These are phyloP conservation scores for Psix sp. DNA, from an alignment of 1,140 invertebrate species.

Conservation along the genomic window DNA sequence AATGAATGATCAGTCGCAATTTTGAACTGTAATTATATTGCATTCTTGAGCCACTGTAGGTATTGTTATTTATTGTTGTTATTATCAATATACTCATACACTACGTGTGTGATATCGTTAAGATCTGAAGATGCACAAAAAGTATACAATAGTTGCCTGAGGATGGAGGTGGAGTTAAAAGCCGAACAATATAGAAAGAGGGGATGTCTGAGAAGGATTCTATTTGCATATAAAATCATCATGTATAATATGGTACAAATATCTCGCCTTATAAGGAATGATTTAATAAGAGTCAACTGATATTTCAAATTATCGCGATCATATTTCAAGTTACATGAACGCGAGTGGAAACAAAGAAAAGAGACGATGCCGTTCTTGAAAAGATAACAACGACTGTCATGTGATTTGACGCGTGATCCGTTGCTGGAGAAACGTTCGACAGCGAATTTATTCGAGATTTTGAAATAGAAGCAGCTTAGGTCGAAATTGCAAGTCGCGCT, in stretches of 20 bases:
- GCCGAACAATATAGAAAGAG: slow-evolving; percentile 59
- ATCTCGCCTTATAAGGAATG: slow-evolving; percentile 48
- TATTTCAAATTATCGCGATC: not conserved
- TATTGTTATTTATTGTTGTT: slow-evolving; percentile 53
- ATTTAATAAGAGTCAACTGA: slow-evolving; percentile 13
- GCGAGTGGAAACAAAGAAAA: not conserved
- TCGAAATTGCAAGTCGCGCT: slow-evolving; percentile 23
- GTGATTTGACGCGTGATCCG: not conserved
- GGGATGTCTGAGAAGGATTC: slow-evolving; percentile 57
- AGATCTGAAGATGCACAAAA: slow-evolving; percentile 45
- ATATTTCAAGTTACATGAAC: slow-evolving; percentile 10
- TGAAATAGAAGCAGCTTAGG: slow-evolving; percentile 21
- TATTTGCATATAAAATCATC: slow-evolving; percentile 73
- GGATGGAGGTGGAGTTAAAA: slow-evolving; percentile 72
- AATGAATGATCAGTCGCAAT: slow-evolving; percentile 63
- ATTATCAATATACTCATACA: slow-evolving; percentile 70
- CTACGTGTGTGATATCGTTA: slow-evolving; percentile 40
- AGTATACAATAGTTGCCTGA: slow-evolving; percentile 72
- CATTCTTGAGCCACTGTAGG: slow-evolving; percentile 67
- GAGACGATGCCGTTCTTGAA: slow-evolving; percentile 1
- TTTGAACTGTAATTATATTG: slow-evolving; percentile 71
- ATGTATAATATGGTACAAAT: slow-evolving; percentile 66
- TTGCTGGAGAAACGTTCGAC: slow-evolving; percentile 5
- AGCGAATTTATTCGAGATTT: slow-evolving; percentile 12
- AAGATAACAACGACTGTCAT: not conserved